These are phyloP conservation scores for Pachycephus smyrnensis DNA, from an alignment of 2,888 invertebrate species.

Conservation along the genomic window DNA sequence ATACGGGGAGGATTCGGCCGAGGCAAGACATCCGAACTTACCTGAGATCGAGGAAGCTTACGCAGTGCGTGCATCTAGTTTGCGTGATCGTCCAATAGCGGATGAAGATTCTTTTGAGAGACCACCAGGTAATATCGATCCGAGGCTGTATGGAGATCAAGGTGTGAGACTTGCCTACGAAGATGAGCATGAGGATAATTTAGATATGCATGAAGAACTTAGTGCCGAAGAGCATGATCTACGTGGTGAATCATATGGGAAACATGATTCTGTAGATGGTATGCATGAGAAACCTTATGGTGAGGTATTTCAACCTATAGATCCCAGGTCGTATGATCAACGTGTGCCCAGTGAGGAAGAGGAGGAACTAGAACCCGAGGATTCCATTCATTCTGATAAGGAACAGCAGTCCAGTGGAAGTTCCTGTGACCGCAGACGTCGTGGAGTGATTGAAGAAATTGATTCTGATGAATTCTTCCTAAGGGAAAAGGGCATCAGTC, in stretches of 20 bases:
- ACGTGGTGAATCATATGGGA: slow-evolving; percentile 12
- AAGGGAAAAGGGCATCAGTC: slow-evolving; percentile 84
- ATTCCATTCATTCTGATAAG: slow-evolving; percentile 64
- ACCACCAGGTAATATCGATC: slow-evolving; percentile 40
- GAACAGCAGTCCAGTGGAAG: slow-evolving; percentile 74
- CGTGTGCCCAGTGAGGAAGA: slow-evolving; percentile 45
- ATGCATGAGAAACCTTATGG: slow-evolving; percentile 24
- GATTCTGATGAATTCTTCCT: slow-evolving; percentile 90
- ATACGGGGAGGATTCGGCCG: background rate
- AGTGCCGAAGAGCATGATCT: slow-evolving; percentile 6
- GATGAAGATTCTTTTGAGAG: slow-evolving; percentile 44
- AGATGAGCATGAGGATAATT: slow-evolving; percentile 10
- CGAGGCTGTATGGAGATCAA: slow-evolving; percentile 48
- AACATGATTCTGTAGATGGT: background rate
- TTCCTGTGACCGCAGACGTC: slow-evolving; percentile 70
- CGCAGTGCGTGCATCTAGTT: background rate
- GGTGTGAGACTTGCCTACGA: slow-evolving; percentile 9
- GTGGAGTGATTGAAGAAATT: slow-evolving; percentile 84
- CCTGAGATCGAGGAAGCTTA: background rate
- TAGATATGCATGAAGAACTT: slow-evolving; percentile 10
- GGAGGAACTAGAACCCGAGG: slow-evolving; percentile 43
- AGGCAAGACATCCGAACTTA: background rate
- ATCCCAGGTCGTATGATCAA: slow-evolving; percentile 36
- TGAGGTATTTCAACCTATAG: slow-evolving; percentile 44
- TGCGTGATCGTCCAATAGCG: slow-evolving; percentile 9